Percentiles rank a stretch among this genome's conserved stretches.
phyloP scores from a whole-genome alignment of 2,888 invertebrate species.

The Melanotus villosus region DNA sequence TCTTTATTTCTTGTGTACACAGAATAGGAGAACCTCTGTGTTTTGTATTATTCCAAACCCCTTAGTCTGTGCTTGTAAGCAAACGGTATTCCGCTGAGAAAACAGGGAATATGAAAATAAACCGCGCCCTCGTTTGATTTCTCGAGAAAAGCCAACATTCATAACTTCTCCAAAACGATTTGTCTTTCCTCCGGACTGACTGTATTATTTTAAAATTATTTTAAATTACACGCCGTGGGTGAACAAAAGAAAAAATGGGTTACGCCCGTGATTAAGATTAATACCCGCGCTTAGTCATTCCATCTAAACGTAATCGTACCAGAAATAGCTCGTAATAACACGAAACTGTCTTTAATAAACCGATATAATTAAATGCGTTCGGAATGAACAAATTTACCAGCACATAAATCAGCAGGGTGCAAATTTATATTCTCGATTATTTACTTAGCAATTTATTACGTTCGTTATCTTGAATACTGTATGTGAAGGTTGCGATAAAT shows the following conservation, averaged over 20 bases:
- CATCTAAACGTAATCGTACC: constrained; percentile 15
- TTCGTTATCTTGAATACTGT: not conserved
- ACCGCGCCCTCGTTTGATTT: constrained; percentile 6
- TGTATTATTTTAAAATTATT: constrained; percentile 14
- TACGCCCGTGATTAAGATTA: constrained; percentile 20
- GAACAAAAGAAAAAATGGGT: constrained; percentile 1
- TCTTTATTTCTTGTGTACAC: constrained; percentile 43
- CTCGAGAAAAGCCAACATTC: not conserved
- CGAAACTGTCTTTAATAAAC: constrained; percentile 15
- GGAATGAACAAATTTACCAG: constrained; percentile 22
- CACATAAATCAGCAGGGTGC: constrained; percentile 17
- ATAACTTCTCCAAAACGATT: not conserved
- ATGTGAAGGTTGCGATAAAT: not conserved
- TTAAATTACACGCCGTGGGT: constrained; percentile 1
- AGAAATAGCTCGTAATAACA: constrained; percentile 21
- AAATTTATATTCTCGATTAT: not conserved
- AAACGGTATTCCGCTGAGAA: constrained; percentile 29
- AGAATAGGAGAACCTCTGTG: constrained; percentile 29
- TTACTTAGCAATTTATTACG: not conserved
- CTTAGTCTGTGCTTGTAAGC: constrained; percentile 26
- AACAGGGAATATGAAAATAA: constrained; percentile 4
- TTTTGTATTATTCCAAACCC: constrained; percentile 32
- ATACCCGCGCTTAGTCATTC: constrained; percentile 9
- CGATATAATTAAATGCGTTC: constrained; percentile 18
- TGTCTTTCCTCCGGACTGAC: not conserved